These are phyloP conservation scores for Atherix ibis DNA, from an alignment of 2,888 invertebrate species.

Conservation along the genomic window DNA sequence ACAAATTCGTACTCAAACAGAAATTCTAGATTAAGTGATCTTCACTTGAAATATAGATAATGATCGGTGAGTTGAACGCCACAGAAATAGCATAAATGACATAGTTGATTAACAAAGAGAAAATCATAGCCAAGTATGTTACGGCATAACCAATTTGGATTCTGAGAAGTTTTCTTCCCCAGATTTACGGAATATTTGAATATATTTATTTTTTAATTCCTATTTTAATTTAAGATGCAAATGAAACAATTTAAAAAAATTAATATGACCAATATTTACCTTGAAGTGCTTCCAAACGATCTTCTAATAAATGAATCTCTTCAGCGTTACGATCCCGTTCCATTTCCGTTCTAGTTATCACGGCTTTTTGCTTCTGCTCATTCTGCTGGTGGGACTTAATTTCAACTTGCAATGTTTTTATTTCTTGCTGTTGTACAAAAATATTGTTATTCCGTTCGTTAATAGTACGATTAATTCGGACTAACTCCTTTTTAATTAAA, in stretches of 20 bases:
- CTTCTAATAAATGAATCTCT: constrained; percentile 25
- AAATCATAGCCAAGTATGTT: no score
- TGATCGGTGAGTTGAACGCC: no score
- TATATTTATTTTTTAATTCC: background rate
- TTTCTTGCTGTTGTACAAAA: constrained; percentile 25
- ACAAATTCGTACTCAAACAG: no score
- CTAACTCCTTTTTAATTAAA: constrained; percentile 22
- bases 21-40: no score
- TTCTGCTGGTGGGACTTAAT: constrained; percentile 20
- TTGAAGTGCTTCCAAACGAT: constrained; percentile 24
- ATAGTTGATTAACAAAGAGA: no score
- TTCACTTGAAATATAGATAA: no score
- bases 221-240: constrained; percentile 6
- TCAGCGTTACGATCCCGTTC: constrained; percentile 27
- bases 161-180: no score
- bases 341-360: constrained; percentile 19
- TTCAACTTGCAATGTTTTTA: constrained; percentile 24
- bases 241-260: no score
- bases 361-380: constrained; percentile 22
- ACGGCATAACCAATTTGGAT: no score
- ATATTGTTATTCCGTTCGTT: constrained; percentile 10
- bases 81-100: no score
- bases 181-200: background rate
- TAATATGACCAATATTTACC: no score
- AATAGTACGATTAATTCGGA: constrained; percentile 4